Percentiles rank a stretch among this genome's conserved stretches.
These are phyloP conservation scores for Clarias magur DNA, from an alignment of 2,113 vertebrate genomes.

Conservation along the genomic window DNA sequence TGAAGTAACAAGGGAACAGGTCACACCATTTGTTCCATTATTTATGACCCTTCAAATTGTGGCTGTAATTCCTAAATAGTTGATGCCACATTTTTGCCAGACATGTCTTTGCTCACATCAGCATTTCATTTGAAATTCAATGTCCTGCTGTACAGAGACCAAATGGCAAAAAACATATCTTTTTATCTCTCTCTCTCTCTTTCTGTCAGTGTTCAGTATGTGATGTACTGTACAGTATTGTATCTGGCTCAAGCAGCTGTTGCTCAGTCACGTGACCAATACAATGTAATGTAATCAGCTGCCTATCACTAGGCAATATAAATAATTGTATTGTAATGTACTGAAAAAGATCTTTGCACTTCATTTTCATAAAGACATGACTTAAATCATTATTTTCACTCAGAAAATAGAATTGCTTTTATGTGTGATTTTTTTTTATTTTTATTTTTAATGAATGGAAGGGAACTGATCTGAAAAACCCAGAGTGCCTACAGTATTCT, in stretches of 20 bases:
- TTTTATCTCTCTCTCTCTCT: too few relatives aligned
- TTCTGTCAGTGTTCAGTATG: neutral
- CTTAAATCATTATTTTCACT: neutral
- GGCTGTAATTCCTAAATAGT: too few relatives aligned
- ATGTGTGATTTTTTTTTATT: neutral
- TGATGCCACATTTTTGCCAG: too few relatives aligned
- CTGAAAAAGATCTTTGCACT: conserved; percentile 18
- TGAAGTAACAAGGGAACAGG: too few relatives aligned
- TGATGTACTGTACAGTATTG: neutral
- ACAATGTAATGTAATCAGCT: neutral
- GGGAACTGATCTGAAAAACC: neutral
- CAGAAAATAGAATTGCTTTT: neutral
- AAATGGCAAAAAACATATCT: too few relatives aligned
- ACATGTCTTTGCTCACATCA: too few relatives aligned
- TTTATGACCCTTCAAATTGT: too few relatives aligned
- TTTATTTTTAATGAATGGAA: neutral
- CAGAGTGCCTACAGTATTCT: neutral
- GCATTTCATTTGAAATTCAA: too few relatives aligned
- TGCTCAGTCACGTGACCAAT: neutral
- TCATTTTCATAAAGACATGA: conserved; percentile 19
- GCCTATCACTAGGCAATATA: neutral
- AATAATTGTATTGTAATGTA: neutral
- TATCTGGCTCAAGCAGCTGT: neutral
- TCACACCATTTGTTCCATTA: too few relatives aligned
- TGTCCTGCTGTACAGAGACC: too few relatives aligned